phyloP scores from a whole-genome alignment of 1,140 invertebrate species.

The Steinernema khuongi region DNA sequence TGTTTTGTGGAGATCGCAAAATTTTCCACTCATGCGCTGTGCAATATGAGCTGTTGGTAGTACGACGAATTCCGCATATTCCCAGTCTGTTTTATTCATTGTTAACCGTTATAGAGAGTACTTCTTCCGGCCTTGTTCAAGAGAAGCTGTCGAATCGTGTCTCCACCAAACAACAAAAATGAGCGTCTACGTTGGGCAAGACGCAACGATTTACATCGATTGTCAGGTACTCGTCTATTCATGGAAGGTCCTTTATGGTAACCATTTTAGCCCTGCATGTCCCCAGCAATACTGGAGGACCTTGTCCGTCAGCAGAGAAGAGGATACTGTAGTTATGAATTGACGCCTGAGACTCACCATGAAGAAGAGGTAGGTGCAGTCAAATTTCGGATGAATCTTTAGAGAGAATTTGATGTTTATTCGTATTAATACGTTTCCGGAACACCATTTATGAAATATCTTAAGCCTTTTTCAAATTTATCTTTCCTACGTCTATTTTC shows the following conservation, averaged over 20 bases:
- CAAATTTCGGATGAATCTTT: conserved; percentile 14
- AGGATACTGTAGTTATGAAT: conserved; percentile 10
- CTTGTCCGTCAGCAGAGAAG: conserved; percentile 14
- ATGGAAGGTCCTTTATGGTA: conserved; percentile 10
- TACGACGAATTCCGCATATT: too few relatives aligned
- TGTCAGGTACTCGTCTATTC: conserved; percentile 43
- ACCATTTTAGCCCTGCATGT: conserved; percentile 40
- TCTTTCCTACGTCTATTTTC: conserved; percentile 33
- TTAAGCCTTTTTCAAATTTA: conserved; percentile 27
- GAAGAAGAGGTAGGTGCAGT: not conserved
- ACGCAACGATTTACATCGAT: conserved; percentile 46
- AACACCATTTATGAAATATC: too few relatives aligned
- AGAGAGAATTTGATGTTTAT: conserved; percentile 34
- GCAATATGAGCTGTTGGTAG: conserved; percentile 5
- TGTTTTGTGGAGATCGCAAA: too few relatives aligned
- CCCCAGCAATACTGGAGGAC: conserved; percentile 17
- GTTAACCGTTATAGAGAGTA: conserved; percentile 44
- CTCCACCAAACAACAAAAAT: conserved; percentile 47
- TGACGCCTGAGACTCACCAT: conserved; percentile 22
- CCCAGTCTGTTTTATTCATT: conserved; percentile 17
- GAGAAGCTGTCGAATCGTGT: conserved; percentile 48
- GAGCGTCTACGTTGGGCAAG: conserved; percentile 43
- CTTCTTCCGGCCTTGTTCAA: conserved; percentile 49
- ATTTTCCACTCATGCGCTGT: too few relatives aligned
- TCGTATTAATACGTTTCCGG: too few relatives aligned